Conservation (phyloP, 2,888 invertebrate species). For the Nymphalis urticae region DNA sequence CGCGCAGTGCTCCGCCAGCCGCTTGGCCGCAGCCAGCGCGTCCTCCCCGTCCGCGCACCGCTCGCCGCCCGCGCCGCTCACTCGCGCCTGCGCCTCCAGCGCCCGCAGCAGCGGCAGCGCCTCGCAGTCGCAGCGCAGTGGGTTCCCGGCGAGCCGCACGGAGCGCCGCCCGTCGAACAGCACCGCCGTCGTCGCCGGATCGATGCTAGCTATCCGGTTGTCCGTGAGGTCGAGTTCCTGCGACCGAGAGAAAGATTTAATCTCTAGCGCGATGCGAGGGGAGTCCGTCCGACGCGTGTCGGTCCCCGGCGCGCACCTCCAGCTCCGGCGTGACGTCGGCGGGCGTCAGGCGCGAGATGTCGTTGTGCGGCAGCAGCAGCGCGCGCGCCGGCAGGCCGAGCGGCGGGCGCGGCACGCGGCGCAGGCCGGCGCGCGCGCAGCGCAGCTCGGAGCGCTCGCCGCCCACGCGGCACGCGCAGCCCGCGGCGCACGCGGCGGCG, state of each 20-base stretch:
- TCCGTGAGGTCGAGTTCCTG: slow-evolving; percentile 42
- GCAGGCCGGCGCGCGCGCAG: slow-evolving; percentile 36
- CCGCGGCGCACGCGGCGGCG: slow-evolving; percentile 16
- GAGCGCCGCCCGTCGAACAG: slow-evolving; percentile 35
- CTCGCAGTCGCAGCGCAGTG: slow-evolving; percentile 43
- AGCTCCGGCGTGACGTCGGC: slow-evolving; percentile 28
- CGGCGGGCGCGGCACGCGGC: slow-evolving; percentile 29
- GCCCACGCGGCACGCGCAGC: slow-evolving; percentile 29
- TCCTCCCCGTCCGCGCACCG: slow-evolving; percentile 18
- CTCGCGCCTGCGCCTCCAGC: slow-evolving; percentile 34
- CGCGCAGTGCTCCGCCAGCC: slow-evolving; percentile 25
- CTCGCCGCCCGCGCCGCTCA: slow-evolving; percentile 15
- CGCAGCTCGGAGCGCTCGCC: slow-evolving; percentile 30
- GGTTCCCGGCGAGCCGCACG: slow-evolving; percentile 42
- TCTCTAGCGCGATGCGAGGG: too few relatives aligned
- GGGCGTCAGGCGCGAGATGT: slow-evolving; percentile 31
- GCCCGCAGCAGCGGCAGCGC: slow-evolving; percentile 36
- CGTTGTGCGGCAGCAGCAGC: slow-evolving; percentile 35
- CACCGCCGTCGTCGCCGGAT: slow-evolving; percentile 31
- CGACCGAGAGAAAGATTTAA: background rate
- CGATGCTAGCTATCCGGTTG: slow-evolving; percentile 38
- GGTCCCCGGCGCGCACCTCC: slow-evolving; percentile 16
- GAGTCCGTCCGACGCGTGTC: too few relatives aligned
- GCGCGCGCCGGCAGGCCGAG: slow-evolving; percentile 31
- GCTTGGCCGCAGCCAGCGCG: slow-evolving; percentile 19